These are phyloP conservation scores for Hiodon alosoides DNA, from an alignment of 2,113 vertebrate species.

Conservation along the genomic window DNA sequence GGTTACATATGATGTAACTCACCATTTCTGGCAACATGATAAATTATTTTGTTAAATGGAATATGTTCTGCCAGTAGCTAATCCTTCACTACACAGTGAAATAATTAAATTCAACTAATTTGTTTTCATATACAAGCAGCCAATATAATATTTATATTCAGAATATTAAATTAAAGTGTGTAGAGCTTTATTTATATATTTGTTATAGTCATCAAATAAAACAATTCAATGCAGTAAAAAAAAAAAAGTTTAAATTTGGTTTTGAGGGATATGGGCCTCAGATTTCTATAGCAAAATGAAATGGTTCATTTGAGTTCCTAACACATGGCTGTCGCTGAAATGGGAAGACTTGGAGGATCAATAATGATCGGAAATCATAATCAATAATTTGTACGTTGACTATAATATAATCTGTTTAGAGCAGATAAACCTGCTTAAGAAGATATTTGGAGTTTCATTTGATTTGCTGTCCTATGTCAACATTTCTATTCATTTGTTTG, in stretches of 20 bases:
- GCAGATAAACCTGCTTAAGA: background rate
- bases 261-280: too few relatives aligned
- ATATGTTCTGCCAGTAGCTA: background rate
- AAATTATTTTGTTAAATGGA: background rate
- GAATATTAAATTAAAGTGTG: too few relatives aligned
- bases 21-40: slow-evolving; percentile 8
- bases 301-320: too few relatives aligned
- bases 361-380: background rate
- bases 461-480: background rate
- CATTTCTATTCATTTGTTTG: background rate
- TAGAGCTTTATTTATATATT: too few relatives aligned
- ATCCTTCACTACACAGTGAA: background rate
- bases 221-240: too few relatives aligned
- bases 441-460: background rate
- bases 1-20: background rate
- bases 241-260: too few relatives aligned
- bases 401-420: background rate
- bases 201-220: too few relatives aligned
- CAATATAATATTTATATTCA: too few relatives aligned
- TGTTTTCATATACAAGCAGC: background rate
- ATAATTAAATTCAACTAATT: background rate
- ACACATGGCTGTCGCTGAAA: too few relatives aligned
- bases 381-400: background rate
- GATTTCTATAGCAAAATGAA: too few relatives aligned
- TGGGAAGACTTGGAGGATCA: too few relatives aligned